Base-by-base conservation (phyloP, 2,888 invertebrate species). In the Laothoe populi region DNA sequence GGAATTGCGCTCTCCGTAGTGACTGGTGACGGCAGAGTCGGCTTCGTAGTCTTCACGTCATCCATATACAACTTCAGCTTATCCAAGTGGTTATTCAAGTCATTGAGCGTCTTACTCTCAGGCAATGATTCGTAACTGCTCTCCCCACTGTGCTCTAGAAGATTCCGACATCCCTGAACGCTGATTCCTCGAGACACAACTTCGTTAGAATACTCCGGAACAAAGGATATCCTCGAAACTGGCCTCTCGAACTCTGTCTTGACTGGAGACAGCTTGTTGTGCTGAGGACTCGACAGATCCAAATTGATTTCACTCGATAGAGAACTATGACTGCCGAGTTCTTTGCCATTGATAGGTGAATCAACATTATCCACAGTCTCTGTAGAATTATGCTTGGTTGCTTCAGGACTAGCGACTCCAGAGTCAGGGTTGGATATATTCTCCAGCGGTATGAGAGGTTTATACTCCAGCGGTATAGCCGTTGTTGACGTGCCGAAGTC, bases 291-390 rank as follows among this genome's bases (percentile, higher is more conserved):
- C 10, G 94, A 93, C 44, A 94, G 82, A 61, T 94, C 94, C 26
- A 94, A 79, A 66, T 94, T 94, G 7, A 93, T 92, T 72, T 94
- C 95, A 70, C 94, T 94, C 2, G 94, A 94, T 0, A 93, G 75
- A 0, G 93, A 92, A 65, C 90, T 87, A 62, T 88, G 93, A 48
- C 91, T 90, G 23, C 91, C 90, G 13, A 89, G 74, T 62, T 90
- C 90, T 53, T 93, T 93, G 19, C 88, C 86, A 26, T 90, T 89
- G 4, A 78, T 79, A 0, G 92, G 92, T 0, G 92, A 92, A 61
- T 92, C 91, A 0, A 92, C 92, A 63, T 92, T 91, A 60, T 92
- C 90, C 0, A 90, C 87, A 0, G 94, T 91, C 71, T 93, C 94
- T 0, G 92, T 91, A 0, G 94, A 93, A 68, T 93, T 94, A 67